Conservation (phyloP, 2,888 invertebrate species). For the Pediacus dermestoides region DNA sequence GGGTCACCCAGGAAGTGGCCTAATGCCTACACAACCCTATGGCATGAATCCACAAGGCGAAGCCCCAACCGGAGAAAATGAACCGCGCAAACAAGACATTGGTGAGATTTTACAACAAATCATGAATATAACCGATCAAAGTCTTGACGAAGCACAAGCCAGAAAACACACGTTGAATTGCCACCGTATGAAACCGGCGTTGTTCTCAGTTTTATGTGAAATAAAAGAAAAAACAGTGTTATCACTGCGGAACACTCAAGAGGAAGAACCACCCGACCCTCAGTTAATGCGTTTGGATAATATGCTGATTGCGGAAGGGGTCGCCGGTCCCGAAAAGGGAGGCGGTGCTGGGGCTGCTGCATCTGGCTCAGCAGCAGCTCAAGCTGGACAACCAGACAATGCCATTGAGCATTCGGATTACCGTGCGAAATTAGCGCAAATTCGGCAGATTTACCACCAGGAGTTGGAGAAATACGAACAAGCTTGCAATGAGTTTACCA, state of each 20-base stretch:
- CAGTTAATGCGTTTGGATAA: slow-evolving; percentile 98
- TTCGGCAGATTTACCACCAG: slow-evolving; percentile 97
- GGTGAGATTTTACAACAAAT: slow-evolving; percentile 97
- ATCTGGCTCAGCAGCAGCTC: slow-evolving; percentile 78
- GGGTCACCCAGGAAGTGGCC: slow-evolving; percentile 71
- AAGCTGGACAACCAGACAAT: slow-evolving; percentile 80
- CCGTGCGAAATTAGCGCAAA: slow-evolving; percentile 96
- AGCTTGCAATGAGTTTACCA: slow-evolving; percentile 99
- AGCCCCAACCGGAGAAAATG: slow-evolving; percentile 72
- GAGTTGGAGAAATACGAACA: slow-evolving; percentile 99
- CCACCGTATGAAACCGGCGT: slow-evolving; percentile 97
- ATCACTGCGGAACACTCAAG: slow-evolving; percentile 93
- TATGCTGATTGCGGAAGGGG: slow-evolving; percentile 98
- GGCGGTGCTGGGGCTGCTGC: slow-evolving; percentile 87
- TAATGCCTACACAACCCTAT: slow-evolving; percentile 80
- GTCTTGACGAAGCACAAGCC: slow-evolving; percentile 96
- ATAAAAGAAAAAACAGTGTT: slow-evolving; percentile 99
- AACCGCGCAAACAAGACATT: slow-evolving; percentile 91
- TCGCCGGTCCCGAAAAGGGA: slow-evolving; percentile 93
- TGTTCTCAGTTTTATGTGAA: slow-evolving; percentile 98
- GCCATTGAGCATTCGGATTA: slow-evolving; percentile 99
- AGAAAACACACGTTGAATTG: slow-evolving; percentile 98
- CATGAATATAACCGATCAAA: slow-evolving; percentile 99
- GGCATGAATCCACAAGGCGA: slow-evolving; percentile 68
- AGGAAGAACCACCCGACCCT: slow-evolving; percentile 97